These are phyloP conservation scores for Ectropis crepuscularia DNA, from an alignment of 2,888 invertebrate species.

Conservation along the genomic window DNA sequence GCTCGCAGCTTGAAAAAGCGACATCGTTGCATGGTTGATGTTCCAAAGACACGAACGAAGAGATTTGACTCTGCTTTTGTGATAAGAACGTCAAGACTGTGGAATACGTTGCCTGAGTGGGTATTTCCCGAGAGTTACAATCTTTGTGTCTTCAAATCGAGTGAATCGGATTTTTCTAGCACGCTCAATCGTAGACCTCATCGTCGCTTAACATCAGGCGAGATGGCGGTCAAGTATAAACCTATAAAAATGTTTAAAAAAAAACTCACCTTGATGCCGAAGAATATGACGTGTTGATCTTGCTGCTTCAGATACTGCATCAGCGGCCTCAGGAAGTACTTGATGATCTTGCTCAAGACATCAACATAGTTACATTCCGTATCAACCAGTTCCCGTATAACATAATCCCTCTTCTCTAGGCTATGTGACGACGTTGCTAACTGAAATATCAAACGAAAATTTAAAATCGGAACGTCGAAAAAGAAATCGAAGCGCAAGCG, in stretches of 20 bases:
- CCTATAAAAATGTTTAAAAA: background rate
- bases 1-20: no score
- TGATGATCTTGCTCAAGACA: constrained; percentile 93
- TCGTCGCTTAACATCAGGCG: no score
- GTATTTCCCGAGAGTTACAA: no score
- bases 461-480: constrained; percentile 14
- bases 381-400: constrained; percentile 96
- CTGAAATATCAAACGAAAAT: constrained; percentile 52
- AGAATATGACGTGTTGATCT: constrained; percentile 93
- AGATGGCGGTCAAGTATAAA: no score
- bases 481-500: constrained; percentile 37
- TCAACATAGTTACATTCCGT: constrained; percentile 99
- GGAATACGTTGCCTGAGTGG: no score
- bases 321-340: constrained; percentile 92
- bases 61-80: no score
- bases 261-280: constrained; percentile 91
- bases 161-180: no score
- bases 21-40: no score
- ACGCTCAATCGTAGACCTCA: no score
- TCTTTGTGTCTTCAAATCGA: no score
- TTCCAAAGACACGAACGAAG: no score
- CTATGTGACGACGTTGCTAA: constrained; percentile 84
- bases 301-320: constrained; percentile 88
- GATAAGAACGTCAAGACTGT: no score
- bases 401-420: constrained; percentile 95